Evolutionary conservation across 2,888 invertebrate genomes (phyloP), one percentile per base, ranked within the genome.

Genomic region (Odontothrips loti): DNA sequence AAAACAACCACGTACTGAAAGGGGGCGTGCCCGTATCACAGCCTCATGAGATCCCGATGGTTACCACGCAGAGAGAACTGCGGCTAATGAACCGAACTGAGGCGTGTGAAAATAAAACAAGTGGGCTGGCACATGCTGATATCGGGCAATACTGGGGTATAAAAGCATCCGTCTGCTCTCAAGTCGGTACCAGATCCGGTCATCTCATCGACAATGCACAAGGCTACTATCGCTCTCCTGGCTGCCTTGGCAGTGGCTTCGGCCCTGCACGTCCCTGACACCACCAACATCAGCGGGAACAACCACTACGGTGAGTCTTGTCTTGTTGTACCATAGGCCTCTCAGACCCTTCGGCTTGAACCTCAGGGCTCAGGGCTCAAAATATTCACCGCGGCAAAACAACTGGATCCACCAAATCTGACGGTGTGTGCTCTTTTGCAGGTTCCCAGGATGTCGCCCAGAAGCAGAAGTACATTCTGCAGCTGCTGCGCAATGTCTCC

Each of bases 401-500:
- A 6, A 51, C 3, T 43, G 34, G 6, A 43, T 43, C 3, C 20
- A 68, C 27, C 1, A 23, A n/a, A 23, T 63, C 34, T 8, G 17
- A 58, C 17, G 58, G 58, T 58, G 12, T 75, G 27, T 27, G 34
- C 2, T 75, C 27, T 27, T 4, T 6, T 1, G 0, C 27, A 75
- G 68, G 68, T 75, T n/a, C 23, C 27, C 68, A 75, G 68, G 68
- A 75, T 12, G 11, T 75, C 23, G 68, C 68, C 27, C 68, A 27
- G 68, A 75, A 75, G 68, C 68, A 75, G 68, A 75, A 75, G 68
- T 75, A 75, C 68, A 75, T 75, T 27, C 68, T 75, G 68, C 68
- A 75, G 68, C 68, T 75, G 68, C 68, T 75, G 68, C 23, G 27
- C 23, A 75, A 75, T 75, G 68, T 75, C 27, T 75, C 68, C 68